Evolutionary conservation across 2,797 vertebrate genomes (phyloP), one percentile per base, ranked within the genome.

Genomic region (Tolypeutes matacus): DNA sequence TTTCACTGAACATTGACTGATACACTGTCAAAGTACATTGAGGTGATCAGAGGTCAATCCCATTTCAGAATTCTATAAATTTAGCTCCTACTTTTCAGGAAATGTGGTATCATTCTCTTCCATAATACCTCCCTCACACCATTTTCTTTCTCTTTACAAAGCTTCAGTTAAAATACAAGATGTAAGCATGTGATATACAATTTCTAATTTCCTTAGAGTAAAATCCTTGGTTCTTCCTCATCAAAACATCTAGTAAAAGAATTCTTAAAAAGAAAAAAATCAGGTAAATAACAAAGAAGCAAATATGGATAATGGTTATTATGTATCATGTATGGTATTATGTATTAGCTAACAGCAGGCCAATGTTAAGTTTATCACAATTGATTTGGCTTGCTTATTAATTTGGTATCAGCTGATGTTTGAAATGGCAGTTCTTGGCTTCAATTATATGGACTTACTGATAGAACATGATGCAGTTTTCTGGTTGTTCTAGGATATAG

Each of bases 81-180:
- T 86, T 42, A 81, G 21, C 39, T 56, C 75, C 21, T 91, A 49
- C 76, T 56, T 70, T 69, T 82, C 81, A 51, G 75, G 39, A 81
- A 86, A 77, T 5, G 58, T 23, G 6, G 53, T 27, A 60, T 89
- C 3, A 77, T 60, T 70, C n/a, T 7, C 3, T 64, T 53, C 9
- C 23, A 51, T 62, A 31, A 36, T 29, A 39, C 10, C 13, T 29
- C 49, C 42, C 29, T 20, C 17, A 17, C 60, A 13, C 23, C 18
- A 60, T 87, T 87, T 77, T 82, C 29, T 82, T 82, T 62, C 76
- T 21, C 65, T n/a, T 92, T 82, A 72, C 2, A 77, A 89, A 86
- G 25, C 9, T 77, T 89, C 10, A 42, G 53, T 65, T 77, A 86
- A 94, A 92, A 65, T 60, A 62, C 15, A 76, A 89, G 75, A 78